Conservation (phyloP, 2,888 invertebrate species). For the Antheraea assamensis region DNA sequence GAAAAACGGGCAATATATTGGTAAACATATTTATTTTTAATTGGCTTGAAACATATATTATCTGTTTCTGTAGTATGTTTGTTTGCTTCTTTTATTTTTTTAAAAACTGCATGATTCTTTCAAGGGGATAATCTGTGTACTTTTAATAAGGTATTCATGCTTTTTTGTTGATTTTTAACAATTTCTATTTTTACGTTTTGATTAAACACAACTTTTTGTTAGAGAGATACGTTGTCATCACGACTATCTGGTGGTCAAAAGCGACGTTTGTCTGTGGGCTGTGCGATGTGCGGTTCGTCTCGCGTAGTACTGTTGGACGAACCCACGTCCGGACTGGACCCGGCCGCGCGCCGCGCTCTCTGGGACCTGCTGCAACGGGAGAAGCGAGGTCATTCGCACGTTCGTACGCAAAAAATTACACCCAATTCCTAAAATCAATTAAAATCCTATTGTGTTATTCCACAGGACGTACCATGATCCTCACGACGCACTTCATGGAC, state of each 20-base stretch:
- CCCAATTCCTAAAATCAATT: not conserved
- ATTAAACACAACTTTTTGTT: constrained; percentile 28
- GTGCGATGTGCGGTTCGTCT: constrained; percentile 93
- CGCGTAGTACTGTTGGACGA: constrained; percentile 88
- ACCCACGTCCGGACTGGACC: constrained; percentile 95
- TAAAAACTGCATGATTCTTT: too few species aligned
- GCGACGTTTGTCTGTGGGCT: constrained; percentile 92
- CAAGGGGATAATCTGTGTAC: too few species aligned
- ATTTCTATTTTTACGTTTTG: too few species aligned
- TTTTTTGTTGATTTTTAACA: too few species aligned
- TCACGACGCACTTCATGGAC: constrained; percentile 94
- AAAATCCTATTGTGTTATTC: not conserved
- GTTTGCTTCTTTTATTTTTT: too few species aligned
- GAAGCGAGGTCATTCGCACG: constrained; percentile 77
- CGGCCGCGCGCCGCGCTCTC: constrained; percentile 91
- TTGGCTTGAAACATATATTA: too few species aligned
- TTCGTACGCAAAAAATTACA: not conserved
- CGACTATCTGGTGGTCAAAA: constrained; percentile 97
- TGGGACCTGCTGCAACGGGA: constrained; percentile 92
- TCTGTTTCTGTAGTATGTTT: too few species aligned
- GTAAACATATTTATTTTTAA: too few species aligned
- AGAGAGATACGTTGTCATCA: constrained; percentile 80
- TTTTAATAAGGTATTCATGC: too few species aligned
- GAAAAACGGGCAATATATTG: too few species aligned
- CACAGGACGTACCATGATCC: constrained; percentile 84